These are phyloP conservation scores for Dryocosmus kuriphilus DNA, from an alignment of 2,888 invertebrate genomes.

Conservation along the genomic window DNA sequence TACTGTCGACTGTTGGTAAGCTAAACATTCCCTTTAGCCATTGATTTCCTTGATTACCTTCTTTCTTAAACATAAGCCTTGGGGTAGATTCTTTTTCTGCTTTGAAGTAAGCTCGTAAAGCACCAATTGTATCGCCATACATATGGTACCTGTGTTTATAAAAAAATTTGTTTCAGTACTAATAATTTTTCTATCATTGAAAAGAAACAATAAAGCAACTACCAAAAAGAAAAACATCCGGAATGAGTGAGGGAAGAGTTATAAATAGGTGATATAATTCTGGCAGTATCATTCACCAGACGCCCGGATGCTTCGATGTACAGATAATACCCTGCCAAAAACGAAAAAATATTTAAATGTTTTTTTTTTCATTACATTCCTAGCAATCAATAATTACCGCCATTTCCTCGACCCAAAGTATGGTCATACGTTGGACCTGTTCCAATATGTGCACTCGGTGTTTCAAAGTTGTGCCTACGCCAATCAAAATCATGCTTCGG, in stretches of 20 bases:
- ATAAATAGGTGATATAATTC: conserved; percentile 87
- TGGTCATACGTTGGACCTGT: conserved; percentile 90
- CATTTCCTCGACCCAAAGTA: conserved; percentile 81
- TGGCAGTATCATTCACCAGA: conserved; percentile 83
- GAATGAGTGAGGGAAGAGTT: conserved; percentile 74
- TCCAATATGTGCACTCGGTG: conserved; percentile 82
- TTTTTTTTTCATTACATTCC: conserved; percentile 5
- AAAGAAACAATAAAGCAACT: conserved; percentile 41
- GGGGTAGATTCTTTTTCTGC: conserved; percentile 76
- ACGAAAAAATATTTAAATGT: too few relatives aligned
- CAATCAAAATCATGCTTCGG: conserved; percentile 86
- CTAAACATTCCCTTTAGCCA: conserved; percentile 82
- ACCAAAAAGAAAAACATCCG: conserved; percentile 79
- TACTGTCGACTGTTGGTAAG: conserved; percentile 75
- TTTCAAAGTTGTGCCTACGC: conserved; percentile 82
- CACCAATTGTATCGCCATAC: conserved; percentile 84
- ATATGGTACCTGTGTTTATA: conserved; percentile 88
- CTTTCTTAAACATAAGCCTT: conserved; percentile 81
- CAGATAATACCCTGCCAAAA: conserved; percentile 86
- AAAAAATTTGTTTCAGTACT: not conserved
- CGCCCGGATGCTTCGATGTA: conserved; percentile 87
- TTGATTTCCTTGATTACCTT: conserved; percentile 84
- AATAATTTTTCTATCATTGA: not conserved
- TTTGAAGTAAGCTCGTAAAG: conserved; percentile 80
- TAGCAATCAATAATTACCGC: conserved; percentile 73